These are phyloP conservation scores for Callopanchax toddi DNA, from an alignment of 2,113 vertebrate species.

Conservation along the genomic window DNA sequence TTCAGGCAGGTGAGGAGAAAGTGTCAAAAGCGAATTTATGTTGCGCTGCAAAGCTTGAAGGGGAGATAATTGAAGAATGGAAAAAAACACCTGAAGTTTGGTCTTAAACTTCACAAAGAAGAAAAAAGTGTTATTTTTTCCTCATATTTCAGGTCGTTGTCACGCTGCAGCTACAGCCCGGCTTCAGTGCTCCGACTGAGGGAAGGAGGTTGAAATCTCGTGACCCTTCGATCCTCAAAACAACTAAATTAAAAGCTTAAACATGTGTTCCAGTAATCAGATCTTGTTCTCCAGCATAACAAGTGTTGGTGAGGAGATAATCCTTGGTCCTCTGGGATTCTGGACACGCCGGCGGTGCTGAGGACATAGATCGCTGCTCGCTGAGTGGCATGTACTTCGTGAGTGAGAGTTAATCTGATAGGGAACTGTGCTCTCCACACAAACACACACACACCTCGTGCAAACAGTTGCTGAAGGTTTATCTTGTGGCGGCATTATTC, in stretches of 20 bases:
- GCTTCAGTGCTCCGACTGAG: no score
- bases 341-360: not conserved
- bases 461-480: constrained; percentile 42
- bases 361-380: constrained; percentile 21
- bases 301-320: constrained; percentile 31
- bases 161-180: no score
- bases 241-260: not conserved
- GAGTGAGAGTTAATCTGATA: constrained; percentile 32
- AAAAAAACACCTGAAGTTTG: not conserved
- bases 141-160: no score
- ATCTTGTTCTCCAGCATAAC: constrained; percentile 13
- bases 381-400: constrained; percentile 25
- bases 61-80: constrained; percentile 5
- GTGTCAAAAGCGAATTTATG: constrained; percentile 45
- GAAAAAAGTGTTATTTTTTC: no score
- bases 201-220: no score
- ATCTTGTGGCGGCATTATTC: constrained; percentile 37
- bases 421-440: constrained; percentile 16
- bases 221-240: no score
- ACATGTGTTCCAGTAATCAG: constrained; percentile 11
- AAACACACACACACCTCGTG: constrained; percentile 2
- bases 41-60: constrained; percentile 21
- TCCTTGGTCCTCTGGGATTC: constrained; percentile 23
- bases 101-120: not conserved
- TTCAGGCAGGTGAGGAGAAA: constrained; percentile 40